Percentiles rank a stretch among this genome's conserved stretches.
Evolutionary conservation across 1,140 invertebrate genomes (phyloP).

Genomic region (Brachionus rubens): DNA sequence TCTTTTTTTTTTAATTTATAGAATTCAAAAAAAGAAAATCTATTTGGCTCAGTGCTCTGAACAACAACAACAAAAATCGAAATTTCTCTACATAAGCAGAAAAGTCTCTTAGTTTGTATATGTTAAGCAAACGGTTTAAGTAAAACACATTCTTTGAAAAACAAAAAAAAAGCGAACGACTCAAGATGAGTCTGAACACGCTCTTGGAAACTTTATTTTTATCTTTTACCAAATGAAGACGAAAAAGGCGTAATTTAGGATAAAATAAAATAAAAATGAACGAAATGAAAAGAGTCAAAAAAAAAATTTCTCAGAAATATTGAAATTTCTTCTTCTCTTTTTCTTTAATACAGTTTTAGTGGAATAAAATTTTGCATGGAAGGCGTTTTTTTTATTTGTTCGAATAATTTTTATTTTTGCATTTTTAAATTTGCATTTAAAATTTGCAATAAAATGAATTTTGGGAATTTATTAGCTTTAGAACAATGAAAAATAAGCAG

Average conservation of each 20-base stretch:
- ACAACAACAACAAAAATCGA: background rate
- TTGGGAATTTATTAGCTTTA: too few relatives aligned
- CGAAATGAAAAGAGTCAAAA: background rate
- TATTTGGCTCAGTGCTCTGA: slow-evolving; percentile 22
- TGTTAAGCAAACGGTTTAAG: too few relatives aligned
- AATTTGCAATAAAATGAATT: slow-evolving; percentile 17
- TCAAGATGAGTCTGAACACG: too few relatives aligned
- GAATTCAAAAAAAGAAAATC: background rate
- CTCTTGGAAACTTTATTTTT: too few relatives aligned
- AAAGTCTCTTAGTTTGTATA: slow-evolving; percentile 1
- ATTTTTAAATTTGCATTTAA: slow-evolving; percentile 16
- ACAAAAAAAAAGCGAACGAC: too few relatives aligned
- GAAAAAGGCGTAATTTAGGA: too few relatives aligned
- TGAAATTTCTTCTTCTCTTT: too few relatives aligned
- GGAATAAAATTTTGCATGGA: slow-evolving; percentile 2
- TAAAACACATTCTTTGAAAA: too few relatives aligned
- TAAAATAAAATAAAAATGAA: too few relatives aligned
- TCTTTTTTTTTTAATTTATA: slow-evolving; percentile 1
- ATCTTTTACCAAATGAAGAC: too few relatives aligned
- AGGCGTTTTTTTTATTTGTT: background rate
- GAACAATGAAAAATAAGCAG: too few relatives aligned
- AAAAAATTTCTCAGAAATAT: background rate
- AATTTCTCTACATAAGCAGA: background rate
- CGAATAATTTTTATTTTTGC: background rate
- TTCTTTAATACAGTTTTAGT: too few relatives aligned